phyloP scores from a whole-genome alignment of 2,888 invertebrate species.

The Metacarcinus magister region DNA sequence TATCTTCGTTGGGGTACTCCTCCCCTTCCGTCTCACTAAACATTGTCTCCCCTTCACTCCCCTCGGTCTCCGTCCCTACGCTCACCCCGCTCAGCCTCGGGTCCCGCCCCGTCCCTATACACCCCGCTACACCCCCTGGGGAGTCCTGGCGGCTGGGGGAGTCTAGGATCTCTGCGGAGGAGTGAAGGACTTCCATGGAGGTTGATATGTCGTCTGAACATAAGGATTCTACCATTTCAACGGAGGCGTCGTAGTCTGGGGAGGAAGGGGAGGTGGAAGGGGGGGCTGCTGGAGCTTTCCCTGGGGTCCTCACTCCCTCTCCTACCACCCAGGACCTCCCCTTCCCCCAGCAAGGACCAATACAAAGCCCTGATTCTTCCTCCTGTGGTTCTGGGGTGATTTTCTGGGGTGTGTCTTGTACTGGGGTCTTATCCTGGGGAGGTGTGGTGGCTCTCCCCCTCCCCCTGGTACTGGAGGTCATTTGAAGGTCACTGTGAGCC shows the following conservation, averaged over 20 bases:
- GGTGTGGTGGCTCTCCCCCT: not conserved
- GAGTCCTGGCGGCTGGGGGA: conserved; percentile 16
- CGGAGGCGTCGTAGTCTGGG: conserved; percentile 78
- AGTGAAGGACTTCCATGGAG: conserved; percentile 76
- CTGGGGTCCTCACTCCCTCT: not conserved
- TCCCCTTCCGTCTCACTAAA: conserved; percentile 82
- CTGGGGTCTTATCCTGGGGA: not conserved
- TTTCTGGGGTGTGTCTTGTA: not conserved
- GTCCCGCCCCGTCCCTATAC: not conserved
- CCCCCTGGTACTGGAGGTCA: not conserved
- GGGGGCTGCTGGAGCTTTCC: conserved; percentile 66
- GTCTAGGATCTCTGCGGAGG: conserved; percentile 76
- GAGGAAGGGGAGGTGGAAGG: conserved; percentile 68
- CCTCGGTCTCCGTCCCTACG: not conserved
- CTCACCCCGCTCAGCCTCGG: not conserved
- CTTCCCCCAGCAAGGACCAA: not conserved
- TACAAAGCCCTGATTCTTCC: not conserved
- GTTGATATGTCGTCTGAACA: conserved; percentile 78
- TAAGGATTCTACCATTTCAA: conserved; percentile 74
- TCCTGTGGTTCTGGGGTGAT: not conserved
- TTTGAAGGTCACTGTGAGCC: not conserved
- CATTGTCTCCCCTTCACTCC: conserved; percentile 64
- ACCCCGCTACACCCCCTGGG: not conserved
- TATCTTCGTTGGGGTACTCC: conserved; percentile 76
- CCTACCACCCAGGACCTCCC: not conserved